Base-by-base conservation (phyloP, 2,888 invertebrate genomes). In the Gari tellinella region DNA sequence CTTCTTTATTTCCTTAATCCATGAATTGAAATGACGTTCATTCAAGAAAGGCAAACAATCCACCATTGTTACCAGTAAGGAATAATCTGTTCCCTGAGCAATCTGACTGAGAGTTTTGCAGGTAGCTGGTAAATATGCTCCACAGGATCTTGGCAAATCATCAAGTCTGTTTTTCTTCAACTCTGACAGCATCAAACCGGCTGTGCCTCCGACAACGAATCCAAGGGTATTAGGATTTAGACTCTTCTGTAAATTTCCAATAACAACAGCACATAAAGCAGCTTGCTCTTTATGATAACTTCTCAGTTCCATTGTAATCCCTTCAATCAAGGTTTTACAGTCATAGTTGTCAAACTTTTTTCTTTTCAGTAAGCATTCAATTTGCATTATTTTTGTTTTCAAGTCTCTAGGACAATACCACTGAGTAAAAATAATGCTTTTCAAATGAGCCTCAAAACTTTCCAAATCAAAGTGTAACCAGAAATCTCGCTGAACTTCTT, bases 1-100 rank as follows among this genome's bases (percentile, higher is more conserved):
- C 10, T 2, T 19, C 10, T 2, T 19, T 31, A 10, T 31, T 4
- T 10, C 10, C 10, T 31, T 10, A 31, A 31, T 31, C 31, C 31
- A 31, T 31, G 10, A 4, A 31, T 31, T n/a, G 10, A 48, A 23
- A 12, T 12, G 12, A 48, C 10, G 14, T 19, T 14, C 48, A 19
- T 45, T 14, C 8, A 46, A 17, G 31, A 58, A 58, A 45, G 58
- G 58, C 8, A 37, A 37, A 19, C 46, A 58, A n/a, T 25, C 14
- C 12, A 45, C 12, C 31, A 58, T 46, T 19, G 26, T 37, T 19
- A 10, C n/a, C 14, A 58, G 21, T 46, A 37, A 46, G 14, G 31
- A 37, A 17, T 15, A 46, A 45, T 37, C n/a, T 8, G 45, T 26
- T 17, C 26, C 45, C 1, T 31, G 10, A 19, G 23, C 8, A 31